A percentile compares a stretch with the other conserved stretches of the same genome.
Conservation (phyloP, 1,140 invertebrate species). For the Triops cancriformis region DNA sequence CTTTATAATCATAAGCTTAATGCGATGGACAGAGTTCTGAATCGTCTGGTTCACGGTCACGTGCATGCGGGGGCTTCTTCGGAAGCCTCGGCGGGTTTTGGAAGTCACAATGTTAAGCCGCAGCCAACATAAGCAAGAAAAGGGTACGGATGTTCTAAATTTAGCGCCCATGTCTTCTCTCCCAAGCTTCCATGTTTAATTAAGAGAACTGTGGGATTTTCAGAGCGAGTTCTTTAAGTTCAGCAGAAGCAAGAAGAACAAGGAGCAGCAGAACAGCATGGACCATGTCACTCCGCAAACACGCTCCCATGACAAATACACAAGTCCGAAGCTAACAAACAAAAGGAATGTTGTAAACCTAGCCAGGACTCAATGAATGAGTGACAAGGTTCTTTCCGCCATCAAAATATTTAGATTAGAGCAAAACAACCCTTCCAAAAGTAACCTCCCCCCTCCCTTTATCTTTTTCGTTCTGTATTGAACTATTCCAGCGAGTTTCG, state of each 20-base stretch:
- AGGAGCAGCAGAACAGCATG: not conserved
- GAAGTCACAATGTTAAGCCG: slow-evolving; percentile 3
- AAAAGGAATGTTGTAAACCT: slow-evolving; percentile 6
- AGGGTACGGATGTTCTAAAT: not conserved
- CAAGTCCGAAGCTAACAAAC: slow-evolving; percentile 2
- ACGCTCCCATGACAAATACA: not conserved
- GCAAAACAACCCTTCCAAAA: not conserved
- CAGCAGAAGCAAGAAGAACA: not conserved
- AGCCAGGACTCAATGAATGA: slow-evolving; percentile 5
- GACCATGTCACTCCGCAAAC: slow-evolving; percentile 2
- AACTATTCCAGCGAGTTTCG: not conserved
- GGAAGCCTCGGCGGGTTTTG: not conserved
- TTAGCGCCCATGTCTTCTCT: not conserved
- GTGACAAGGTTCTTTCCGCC: slow-evolving; percentile 9
- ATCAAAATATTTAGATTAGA: slow-evolving; percentile 1
- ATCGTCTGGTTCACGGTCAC: too few relatives aligned
- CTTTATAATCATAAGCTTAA: too few relatives aligned
- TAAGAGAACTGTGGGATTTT: not conserved
- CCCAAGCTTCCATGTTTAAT: not conserved
- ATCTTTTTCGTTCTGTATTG: not conserved
- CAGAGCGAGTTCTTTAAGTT: not conserved
- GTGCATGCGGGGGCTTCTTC: too few relatives aligned
- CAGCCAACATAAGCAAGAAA: not conserved
- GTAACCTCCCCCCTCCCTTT: not conserved
- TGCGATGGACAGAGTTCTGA: too few relatives aligned